Conservation (phyloP, 2,797 vertebrate species). For the Anguilla anguilla region DNA sequence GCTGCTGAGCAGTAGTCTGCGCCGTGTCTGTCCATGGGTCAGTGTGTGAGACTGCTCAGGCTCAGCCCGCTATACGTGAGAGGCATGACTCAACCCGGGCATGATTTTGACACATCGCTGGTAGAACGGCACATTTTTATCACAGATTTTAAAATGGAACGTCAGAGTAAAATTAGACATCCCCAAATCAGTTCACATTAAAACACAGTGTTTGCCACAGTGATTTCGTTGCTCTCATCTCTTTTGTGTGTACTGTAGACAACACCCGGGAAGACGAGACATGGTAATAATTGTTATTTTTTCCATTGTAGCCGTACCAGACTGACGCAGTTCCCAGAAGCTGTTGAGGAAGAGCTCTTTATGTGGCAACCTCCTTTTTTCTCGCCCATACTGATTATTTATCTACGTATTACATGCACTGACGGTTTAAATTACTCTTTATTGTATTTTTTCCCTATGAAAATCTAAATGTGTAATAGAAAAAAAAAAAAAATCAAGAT, state of each 20-base stretch:
- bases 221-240: neutral
- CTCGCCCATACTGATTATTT: neutral
- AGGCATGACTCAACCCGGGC: neutral
- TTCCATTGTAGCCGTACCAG: neutral
- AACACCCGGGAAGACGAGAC: neutral
- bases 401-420: neutral
- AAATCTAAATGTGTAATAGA: neutral
- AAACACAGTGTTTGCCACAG: neutral
- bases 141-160: neutral
- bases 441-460: neutral
- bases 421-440: neutral
- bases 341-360: neutral
- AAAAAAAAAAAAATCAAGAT: neutral
- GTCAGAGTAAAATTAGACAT: neutral
- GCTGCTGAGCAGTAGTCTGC: neutral
- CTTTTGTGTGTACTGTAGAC: neutral
- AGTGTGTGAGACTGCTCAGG: neutral
- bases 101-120: constrained; percentile 3
- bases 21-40: neutral
- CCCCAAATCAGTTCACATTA: neutral
- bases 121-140: neutral
- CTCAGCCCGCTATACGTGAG: neutral
- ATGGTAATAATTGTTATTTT: neutral
- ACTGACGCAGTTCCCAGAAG: neutral
- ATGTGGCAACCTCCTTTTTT: neutral